These are phyloP conservation scores for Adelphocoris suturalis DNA, from an alignment of 2,888 invertebrate species.

Conservation along the genomic window DNA sequence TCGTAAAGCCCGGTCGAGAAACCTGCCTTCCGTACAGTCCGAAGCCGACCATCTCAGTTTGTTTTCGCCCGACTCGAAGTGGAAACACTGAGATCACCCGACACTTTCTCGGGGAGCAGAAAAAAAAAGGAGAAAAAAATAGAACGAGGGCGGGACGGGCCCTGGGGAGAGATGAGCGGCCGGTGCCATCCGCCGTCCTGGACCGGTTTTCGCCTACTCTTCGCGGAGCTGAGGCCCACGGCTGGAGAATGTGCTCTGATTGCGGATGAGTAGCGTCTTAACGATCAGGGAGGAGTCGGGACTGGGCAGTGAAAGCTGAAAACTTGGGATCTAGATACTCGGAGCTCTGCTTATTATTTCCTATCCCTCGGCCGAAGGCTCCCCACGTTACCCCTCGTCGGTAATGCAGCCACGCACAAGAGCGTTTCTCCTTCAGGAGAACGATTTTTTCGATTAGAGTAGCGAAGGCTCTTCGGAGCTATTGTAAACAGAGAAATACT, in stretches of 20 bases:
- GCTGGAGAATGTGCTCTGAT: conserved; percentile 53
- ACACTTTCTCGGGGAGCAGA: conserved; percentile 28
- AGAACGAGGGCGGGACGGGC: neutral
- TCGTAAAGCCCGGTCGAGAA: neutral
- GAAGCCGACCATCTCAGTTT: neutral
- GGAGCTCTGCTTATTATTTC: conserved; percentile 48
- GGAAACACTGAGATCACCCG: conserved; percentile 26
- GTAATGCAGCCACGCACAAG: conserved; percentile 15
- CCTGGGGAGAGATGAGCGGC: conserved; percentile 34
- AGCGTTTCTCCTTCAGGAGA: conserved; percentile 5
- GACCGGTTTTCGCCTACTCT: conserved; percentile 40
- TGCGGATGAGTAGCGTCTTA: conserved; percentile 54
- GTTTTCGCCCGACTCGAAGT: neutral
- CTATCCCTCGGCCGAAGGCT: conserved; percentile 1
- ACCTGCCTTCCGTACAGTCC: neutral
- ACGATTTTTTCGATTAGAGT: neutral
- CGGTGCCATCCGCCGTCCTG: conserved; percentile 6
- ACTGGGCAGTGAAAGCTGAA: conserved; percentile 45
- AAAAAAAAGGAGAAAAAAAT: neutral
- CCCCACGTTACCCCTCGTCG: neutral
- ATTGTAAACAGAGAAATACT: conserved; percentile 32
- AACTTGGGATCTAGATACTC: conserved; percentile 34
- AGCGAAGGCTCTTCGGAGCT: too few species aligned
- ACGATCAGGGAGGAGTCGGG: conserved; percentile 52
- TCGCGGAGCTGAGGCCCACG: conserved; percentile 24